phyloP scores from a whole-genome alignment of 2,113 vertebrate species.

The Spea multiplicata region DNA sequence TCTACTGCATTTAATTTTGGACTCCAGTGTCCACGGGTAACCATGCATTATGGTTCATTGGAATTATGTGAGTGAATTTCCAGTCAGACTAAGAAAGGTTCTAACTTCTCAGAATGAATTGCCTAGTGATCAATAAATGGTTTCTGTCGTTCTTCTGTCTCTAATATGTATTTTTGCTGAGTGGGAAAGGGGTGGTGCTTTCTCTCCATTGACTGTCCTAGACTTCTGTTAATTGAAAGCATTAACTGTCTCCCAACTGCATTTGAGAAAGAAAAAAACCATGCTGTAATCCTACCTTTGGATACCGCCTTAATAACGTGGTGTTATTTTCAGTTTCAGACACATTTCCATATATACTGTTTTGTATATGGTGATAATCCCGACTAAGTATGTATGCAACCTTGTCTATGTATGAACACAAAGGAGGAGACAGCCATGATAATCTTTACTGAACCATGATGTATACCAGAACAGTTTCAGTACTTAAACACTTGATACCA shows the following conservation, averaged over 20 bases:
- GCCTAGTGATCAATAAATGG: constrained; percentile 22
- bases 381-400: too few species aligned
- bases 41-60: constrained; percentile 21
- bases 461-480: too few species aligned
- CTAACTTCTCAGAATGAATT: constrained; percentile 28
- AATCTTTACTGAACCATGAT: too few species aligned
- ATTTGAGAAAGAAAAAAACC: too few species aligned
- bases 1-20: constrained; percentile 3
- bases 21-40: constrained; percentile 6
- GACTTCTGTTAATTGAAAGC: neutral
- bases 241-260: neutral
- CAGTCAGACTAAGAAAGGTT: constrained; percentile 24
- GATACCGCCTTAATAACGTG: too few species aligned
- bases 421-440: too few species aligned
- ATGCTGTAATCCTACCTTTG: too few species aligned
- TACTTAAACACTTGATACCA: too few species aligned
- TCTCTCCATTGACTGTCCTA: neutral
- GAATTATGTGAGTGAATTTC: constrained; percentile 30
- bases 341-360: too few species aligned
- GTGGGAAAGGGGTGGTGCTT: constrained; percentile 3
- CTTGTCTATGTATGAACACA: too few species aligned
- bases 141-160: constrained; percentile 11
- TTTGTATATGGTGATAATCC: too few species aligned
- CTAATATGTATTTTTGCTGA: constrained; percentile 13
- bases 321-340: too few species aligned